Evolutionary conservation across 1,140 invertebrate species (phyloP).

Genomic region (Musca domestica): DNA sequence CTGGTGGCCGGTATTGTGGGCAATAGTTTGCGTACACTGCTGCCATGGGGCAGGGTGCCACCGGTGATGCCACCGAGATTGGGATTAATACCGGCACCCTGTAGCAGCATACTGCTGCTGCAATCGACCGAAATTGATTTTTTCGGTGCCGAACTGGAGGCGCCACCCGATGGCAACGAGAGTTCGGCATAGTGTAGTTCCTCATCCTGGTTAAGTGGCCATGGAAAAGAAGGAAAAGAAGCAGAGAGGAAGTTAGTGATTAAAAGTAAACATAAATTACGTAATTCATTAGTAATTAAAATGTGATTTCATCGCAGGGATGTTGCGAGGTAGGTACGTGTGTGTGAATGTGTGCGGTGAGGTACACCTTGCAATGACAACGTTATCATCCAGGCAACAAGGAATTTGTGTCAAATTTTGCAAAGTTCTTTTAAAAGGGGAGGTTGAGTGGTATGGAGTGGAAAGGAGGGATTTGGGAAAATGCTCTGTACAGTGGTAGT

Average conservation of each 20-base stretch:
- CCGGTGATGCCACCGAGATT: conserved; percentile 31
- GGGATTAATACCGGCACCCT: conserved; percentile 31
- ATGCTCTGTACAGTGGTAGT: too few species aligned
- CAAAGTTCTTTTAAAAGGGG: too few species aligned
- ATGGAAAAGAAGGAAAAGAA: conserved; percentile 15
- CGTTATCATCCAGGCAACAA: too few species aligned
- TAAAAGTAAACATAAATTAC: conserved; percentile 14
- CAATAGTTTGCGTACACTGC: conserved; percentile 47
- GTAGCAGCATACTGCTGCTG: conserved; percentile 33
- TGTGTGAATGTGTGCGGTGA: neutral
- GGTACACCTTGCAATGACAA: neutral
- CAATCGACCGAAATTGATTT: conserved; percentile 30
- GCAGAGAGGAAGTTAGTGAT: neutral
- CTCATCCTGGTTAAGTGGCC: conserved; percentile 55
- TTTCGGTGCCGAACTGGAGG: conserved; percentile 15
- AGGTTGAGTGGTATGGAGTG: too few species aligned
- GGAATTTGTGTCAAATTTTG: too few species aligned
- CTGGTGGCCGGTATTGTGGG: conserved; percentile 43
- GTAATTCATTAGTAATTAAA: conserved; percentile 4
- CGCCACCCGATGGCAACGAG: conserved; percentile 52
- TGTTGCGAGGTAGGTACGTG: neutral
- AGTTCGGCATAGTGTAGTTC: conserved; percentile 74
- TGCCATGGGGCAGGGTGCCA: conserved; percentile 47
- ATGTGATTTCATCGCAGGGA: neutral
- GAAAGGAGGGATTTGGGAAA: too few species aligned